Conservation (phyloP, 2,113 vertebrate species). For the Nesospiza acunhae region DNA sequence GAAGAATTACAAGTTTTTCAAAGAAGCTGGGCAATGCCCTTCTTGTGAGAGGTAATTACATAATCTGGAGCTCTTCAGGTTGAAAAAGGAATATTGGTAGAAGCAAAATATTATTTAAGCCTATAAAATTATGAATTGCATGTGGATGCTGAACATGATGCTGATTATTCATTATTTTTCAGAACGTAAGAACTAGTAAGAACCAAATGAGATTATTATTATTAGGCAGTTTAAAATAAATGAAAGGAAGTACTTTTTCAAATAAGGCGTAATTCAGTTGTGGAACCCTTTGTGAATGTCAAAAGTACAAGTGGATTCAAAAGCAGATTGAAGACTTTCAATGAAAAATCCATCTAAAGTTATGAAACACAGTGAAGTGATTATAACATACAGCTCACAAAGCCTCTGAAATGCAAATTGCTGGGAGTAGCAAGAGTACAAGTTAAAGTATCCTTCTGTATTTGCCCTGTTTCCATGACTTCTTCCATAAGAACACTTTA, state of each 20-base stretch:
- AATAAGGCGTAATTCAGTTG: constrained; percentile 22
- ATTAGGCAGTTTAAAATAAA: constrained; percentile 4
- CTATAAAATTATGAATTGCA: not conserved
- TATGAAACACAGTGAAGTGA: not conserved
- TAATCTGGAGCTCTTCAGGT: not conserved
- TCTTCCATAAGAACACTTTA: not conserved
- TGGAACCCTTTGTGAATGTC: not conserved
- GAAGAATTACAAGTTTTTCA: not conserved
- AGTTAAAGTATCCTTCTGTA: not conserved
- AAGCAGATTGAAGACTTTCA: constrained; percentile 8
- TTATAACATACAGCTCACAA: not conserved
- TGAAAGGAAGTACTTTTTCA: constrained; percentile 42
- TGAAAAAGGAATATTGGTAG: not conserved
- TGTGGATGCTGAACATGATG: not conserved
- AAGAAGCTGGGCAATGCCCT: not conserved
- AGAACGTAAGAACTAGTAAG: not conserved
- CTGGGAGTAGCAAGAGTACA: not conserved
- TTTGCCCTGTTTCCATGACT: not conserved
- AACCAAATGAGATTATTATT: constrained; percentile 39
- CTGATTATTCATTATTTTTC: constrained; percentile 20
- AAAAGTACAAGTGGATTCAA: constrained; percentile 26
- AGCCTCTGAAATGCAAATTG: not conserved
- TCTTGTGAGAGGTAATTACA: not conserved
- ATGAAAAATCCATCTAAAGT: constrained; percentile 9
- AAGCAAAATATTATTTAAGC: not conserved